These are phyloP conservation scores for Penaeus japonicus DNA, from an alignment of 1,140 invertebrate genomes.

Conservation along the genomic window DNA sequence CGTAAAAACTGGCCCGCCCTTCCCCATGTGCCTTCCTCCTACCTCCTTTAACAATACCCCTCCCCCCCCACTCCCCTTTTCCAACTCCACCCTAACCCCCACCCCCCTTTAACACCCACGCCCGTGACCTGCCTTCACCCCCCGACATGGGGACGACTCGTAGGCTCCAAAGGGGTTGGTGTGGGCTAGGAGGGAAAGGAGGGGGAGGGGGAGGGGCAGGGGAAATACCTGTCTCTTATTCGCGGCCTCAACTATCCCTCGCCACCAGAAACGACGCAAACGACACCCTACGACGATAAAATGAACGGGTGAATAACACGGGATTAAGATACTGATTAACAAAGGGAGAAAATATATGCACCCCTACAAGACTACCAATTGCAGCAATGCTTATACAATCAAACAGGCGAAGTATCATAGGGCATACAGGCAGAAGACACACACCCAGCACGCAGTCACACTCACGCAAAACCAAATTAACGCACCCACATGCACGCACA, in stretches of 20 bases:
- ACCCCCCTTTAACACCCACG: neutral
- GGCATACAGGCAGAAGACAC: too few species aligned
- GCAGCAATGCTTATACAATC: too few species aligned
- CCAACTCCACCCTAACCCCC: neutral
- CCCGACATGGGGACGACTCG: neutral
- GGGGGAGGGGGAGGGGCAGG: neutral
- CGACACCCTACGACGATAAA: too few species aligned
- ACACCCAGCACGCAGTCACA: neutral
- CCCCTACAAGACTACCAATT: too few species aligned
- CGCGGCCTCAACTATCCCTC: too few species aligned
- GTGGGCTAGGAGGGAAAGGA: neutral
- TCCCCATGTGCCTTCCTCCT: neutral
- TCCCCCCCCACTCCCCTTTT: neutral
- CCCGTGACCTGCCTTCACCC: neutral
- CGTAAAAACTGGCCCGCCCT: conserved; percentile 20
- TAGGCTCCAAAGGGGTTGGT: neutral
- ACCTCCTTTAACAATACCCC: too few species aligned
- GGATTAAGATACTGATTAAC: too few species aligned
- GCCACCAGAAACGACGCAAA: too few species aligned
- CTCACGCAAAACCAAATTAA: neutral
- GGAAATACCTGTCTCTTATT: neutral
- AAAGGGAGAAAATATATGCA: too few species aligned
- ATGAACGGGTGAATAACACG: too few species aligned
- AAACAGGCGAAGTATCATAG: too few species aligned
- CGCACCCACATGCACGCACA: neutral